Percentiles rank a stretch among this genome's conserved stretches.
Evolutionary conservation across 2,113 vertebrate species (phyloP).

Genomic region (Mormoops blainvillei): DNA sequence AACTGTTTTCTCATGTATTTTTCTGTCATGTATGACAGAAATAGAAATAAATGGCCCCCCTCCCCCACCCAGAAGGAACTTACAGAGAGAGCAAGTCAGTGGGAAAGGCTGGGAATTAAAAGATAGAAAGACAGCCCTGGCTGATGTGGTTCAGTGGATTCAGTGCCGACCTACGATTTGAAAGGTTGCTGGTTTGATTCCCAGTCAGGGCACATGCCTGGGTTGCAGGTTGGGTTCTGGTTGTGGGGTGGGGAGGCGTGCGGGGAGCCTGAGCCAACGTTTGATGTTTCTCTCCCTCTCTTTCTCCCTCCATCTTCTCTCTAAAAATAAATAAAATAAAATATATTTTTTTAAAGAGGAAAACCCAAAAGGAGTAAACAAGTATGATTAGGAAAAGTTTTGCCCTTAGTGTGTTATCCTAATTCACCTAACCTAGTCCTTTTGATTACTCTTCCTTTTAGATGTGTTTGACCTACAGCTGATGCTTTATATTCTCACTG

Average conservation of each 20-base stretch:
- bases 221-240: too few species aligned
- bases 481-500: not conserved
- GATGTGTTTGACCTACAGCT: not conserved
- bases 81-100: not conserved
- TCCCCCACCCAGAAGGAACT: not conserved
- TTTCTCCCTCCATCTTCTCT: too few species aligned
- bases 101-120: not conserved
- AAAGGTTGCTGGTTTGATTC: too few species aligned
- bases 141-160: too few species aligned
- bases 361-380: not conserved
- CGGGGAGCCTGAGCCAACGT: too few species aligned
- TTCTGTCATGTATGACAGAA: slow-evolving; percentile 16
- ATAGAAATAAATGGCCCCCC: not conserved
- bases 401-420: not conserved
- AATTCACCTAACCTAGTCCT: not conserved
- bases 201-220: too few species aligned
- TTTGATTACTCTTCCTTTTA: not conserved
- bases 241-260: too few species aligned
- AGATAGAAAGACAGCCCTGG: not conserved
- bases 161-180: too few species aligned
- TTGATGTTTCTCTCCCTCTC: too few species aligned
- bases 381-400: not conserved
- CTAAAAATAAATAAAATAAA: too few species aligned
- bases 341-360: not conserved
- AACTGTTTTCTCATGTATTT: slow-evolving; percentile 3